Evolutionary conservation across 2,113 vertebrate species (phyloP).

Genomic region (Anoplopoma fimbria): DNA sequence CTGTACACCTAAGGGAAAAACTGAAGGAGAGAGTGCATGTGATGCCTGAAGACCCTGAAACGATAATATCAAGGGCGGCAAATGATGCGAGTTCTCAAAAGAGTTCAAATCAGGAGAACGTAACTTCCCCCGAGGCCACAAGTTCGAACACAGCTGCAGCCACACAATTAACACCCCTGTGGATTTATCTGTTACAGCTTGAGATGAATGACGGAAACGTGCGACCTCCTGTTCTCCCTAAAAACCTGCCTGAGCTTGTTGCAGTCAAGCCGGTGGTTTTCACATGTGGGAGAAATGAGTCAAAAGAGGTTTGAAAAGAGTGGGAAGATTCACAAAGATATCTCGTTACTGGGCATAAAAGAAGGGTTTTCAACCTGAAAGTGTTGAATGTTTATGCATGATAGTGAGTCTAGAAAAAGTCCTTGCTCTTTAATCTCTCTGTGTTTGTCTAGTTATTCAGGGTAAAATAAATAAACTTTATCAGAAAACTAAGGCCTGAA

Average conservation of each 20-base stretch:
- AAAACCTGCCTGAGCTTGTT: constrained; percentile 12
- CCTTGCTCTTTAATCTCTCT: constrained; percentile 2
- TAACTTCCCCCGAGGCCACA: neutral
- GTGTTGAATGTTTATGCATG: neutral
- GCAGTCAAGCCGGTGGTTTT: neutral
- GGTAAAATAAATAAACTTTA: neutral
- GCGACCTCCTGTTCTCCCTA: neutral
- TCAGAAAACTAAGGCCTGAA: neutral
- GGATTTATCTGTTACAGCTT: neutral
- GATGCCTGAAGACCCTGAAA: constrained; percentile 30
- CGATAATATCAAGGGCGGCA: constrained; percentile 20
- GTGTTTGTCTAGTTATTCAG: neutral
- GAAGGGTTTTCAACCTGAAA: neutral
- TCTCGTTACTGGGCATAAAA: neutral
- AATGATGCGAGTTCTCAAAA: constrained; percentile 18
- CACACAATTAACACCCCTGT: neutral
- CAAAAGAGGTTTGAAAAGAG: neutral
- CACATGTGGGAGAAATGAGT: neutral
- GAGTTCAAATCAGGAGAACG: neutral
- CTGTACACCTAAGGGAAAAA: neutral
- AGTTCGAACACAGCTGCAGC: constrained; percentile 8
- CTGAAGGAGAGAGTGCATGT: neutral
- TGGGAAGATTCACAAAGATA: neutral
- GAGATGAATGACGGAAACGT: neutral
- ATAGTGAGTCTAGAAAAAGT: neutral